Base-by-base conservation (phyloP, 2,888 invertebrate genomes). In the Vesta saturnalis region DNA sequence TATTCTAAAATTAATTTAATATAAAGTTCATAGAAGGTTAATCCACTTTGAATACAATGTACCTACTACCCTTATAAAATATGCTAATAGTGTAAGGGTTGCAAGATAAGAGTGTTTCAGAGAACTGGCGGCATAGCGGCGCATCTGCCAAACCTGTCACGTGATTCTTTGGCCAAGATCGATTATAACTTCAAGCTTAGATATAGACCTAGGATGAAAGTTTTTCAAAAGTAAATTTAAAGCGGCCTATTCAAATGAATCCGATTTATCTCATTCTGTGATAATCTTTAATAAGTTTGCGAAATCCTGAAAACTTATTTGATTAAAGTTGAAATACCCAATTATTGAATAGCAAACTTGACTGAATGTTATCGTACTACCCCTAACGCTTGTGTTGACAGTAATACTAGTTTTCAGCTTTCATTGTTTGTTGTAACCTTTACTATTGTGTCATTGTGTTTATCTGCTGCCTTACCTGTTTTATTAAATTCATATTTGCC, bases 101-200 rank as follows among this genome's bases (percentile, higher is more conserved):
- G 49, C 64, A 71, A 69, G 71, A 72, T 64, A 72, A 69, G 67
- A 59, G 52, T 59, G 55, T 67, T 62, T 60, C 54, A 69, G 70
- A 66, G 66, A 73, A 72, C 62, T 61, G 66, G 69, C 66, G 66
- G 70, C 64, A 68, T 72, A 70, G 64, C 64, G 64, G 72, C 73
- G 72, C 75, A 72, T 73, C 73, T 73, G 70, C 71, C 74, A 71
- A 74, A 71, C 62, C 71, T 74, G 72, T 73, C 74, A 73, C 74
- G 74, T 74, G 73, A 60, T 70, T 43, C 59, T 71, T 68, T 46
- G 65, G 30, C 69, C 70, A 64, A 70, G 74, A 74, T 74, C 73
- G 74, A 74, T 74, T 72, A 73, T 70, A 64, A 64, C 66, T 63
- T 47, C 46, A 66, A 60, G 69, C 62, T 62, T 66, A 54, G 64